Conservation (phyloP, 2,888 invertebrate genomes). For the Epinotia demarniana region DNA sequence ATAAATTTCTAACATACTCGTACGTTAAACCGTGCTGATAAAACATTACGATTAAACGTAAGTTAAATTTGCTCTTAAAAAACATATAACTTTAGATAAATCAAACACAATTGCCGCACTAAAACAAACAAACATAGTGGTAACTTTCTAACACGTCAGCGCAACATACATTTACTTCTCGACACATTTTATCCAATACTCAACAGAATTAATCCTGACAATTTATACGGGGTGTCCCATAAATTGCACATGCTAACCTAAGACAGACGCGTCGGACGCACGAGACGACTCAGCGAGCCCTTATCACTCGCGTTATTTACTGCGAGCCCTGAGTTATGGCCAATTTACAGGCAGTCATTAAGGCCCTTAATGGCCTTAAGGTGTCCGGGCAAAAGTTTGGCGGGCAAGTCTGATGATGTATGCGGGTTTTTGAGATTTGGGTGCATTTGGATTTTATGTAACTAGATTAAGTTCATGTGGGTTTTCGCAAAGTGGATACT, state of each 20-base stretch:
- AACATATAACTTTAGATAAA: not conserved
- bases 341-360: constrained; percentile 85
- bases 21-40: too few species aligned
- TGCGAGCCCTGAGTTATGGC: constrained; percentile 80
- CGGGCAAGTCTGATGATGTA: constrained; percentile 69
- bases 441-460: constrained; percentile 51
- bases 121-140: not conserved
- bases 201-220: constrained; percentile 50
- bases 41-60: too few species aligned
- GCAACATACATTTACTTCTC: constrained; percentile 10
- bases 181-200: constrained; percentile 38
- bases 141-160: constrained; percentile 6
- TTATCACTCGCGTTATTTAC: constrained; percentile 83
- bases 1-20: too few species aligned
- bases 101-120: not conserved
- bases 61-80: too few species aligned
- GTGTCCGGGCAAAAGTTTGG: constrained; percentile 79
- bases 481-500: constrained; percentile 2
- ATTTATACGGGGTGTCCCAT: constrained; percentile 62
- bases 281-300: constrained; percentile 79
- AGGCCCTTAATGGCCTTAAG: constrained; percentile 81
- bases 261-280: constrained; percentile 78
- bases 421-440: constrained; percentile 50
- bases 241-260: constrained; percentile 78
- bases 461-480: constrained; percentile 9